These are phyloP conservation scores for Agrotis segetum DNA, from an alignment of 2,888 invertebrate species.

Conservation along the genomic window DNA sequence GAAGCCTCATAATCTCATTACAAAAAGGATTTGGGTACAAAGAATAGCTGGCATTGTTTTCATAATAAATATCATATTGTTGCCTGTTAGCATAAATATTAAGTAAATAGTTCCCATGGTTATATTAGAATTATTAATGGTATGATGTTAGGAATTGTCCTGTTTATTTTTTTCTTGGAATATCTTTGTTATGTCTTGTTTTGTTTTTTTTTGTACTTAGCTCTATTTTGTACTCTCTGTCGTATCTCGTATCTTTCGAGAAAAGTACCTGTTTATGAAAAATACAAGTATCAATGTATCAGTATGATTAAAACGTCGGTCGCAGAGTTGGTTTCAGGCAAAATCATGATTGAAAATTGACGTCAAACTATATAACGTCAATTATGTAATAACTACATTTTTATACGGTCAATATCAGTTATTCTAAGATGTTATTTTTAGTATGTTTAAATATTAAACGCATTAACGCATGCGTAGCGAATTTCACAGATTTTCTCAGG, in stretches of 20 bases:
- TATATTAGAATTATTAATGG: conserved; percentile 1
- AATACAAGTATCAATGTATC: too few species aligned
- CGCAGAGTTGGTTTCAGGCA: too few species aligned
- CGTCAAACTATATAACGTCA: too few species aligned
- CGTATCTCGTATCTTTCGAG: background rate
- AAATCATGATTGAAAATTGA: too few species aligned
- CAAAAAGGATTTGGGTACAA: conserved; percentile 32
- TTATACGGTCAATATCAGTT: too few species aligned
- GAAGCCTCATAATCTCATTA: conserved; percentile 38
- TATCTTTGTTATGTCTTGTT: background rate
- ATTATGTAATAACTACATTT: too few species aligned
- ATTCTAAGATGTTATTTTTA: too few species aligned
- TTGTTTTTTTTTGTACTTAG: background rate
- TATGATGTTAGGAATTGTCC: conserved; percentile 13
- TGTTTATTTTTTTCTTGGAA: background rate
- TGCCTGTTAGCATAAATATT: conserved; percentile 35
- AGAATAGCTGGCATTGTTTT: conserved; percentile 38
- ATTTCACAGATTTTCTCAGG: too few species aligned
- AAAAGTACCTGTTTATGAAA: too few species aligned
- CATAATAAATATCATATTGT: conserved; percentile 43
- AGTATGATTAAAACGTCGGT: too few species aligned
- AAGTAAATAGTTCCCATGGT: conserved; percentile 18
- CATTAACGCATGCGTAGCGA: too few species aligned
- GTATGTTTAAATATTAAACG: too few species aligned
- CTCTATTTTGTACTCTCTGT: background rate